Percentiles rank a stretch among this genome's conserved stretches.
Conservation (phyloP, 1,140 invertebrate species). For the Leptestheria dahalacensis region DNA sequence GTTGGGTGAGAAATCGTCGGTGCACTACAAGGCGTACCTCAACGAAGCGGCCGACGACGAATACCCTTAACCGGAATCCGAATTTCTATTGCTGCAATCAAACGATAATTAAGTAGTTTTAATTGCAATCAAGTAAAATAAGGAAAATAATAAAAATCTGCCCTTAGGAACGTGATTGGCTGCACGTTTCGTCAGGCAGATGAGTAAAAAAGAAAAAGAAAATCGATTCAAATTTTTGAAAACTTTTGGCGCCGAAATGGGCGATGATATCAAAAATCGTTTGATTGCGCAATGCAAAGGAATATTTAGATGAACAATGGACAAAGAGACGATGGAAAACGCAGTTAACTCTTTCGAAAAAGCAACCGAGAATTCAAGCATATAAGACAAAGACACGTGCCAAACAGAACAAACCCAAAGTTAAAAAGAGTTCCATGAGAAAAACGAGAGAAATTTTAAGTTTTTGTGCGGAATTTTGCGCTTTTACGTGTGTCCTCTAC, state of each 20-base stretch:
- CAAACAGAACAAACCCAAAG: too few relatives aligned
- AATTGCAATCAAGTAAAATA: not conserved
- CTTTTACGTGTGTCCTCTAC: too few relatives aligned
- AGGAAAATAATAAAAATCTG: not conserved
- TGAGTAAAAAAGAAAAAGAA: too few relatives aligned
- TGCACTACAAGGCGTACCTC: conserved; percentile 6
- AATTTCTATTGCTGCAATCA: not conserved
- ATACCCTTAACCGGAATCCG: not conserved
- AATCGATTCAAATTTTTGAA: not conserved
- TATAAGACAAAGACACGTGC: not conserved
- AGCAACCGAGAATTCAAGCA: not conserved
- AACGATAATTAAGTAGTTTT: not conserved
- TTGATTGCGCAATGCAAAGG: not conserved
- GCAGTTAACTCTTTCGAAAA: too few relatives aligned
- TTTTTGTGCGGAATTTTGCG: too few relatives aligned
- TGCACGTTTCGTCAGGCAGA: not conserved
- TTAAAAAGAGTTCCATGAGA: too few relatives aligned
- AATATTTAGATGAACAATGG: too few relatives aligned
- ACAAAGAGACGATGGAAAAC: too few relatives aligned
- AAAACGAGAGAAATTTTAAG: too few relatives aligned
- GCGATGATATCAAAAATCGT: not conserved
- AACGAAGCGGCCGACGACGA: conserved; percentile 9
- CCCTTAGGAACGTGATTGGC: not conserved
- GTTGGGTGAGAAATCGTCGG: not conserved
- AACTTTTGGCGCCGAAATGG: not conserved